Evolutionary conservation across 2,113 vertebrate genomes (phyloP).

Genomic region (Crotalus helleri): DNA sequence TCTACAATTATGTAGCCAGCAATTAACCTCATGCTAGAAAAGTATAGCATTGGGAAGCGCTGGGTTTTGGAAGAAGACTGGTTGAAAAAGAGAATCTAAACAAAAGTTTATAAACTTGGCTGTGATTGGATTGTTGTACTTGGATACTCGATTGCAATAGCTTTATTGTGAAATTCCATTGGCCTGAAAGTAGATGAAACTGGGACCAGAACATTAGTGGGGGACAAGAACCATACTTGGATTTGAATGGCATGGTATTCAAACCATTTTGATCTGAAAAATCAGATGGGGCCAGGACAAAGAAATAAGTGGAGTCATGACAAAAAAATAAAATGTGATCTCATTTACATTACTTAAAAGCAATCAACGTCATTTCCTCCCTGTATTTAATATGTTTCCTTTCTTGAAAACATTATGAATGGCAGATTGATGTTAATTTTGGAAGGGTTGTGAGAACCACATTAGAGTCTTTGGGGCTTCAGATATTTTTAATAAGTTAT

Average conservation of each 20-base stretch:
- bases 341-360: too few species aligned
- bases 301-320: too few species aligned
- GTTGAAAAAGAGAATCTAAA: not conserved
- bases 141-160: not conserved
- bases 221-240: not conserved
- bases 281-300: too few species aligned
- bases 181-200: not conserved
- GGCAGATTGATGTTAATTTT: too few species aligned
- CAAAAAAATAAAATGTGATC: too few species aligned
- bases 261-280: too few species aligned
- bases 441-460: too few species aligned
- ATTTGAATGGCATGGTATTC: not conserved
- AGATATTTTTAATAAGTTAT: too few species aligned
- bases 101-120: not conserved
- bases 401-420: too few species aligned
- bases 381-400: too few species aligned
- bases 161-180: not conserved
- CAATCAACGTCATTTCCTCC: too few species aligned
- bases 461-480: too few species aligned
- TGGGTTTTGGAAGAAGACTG: not conserved
- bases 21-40: conserved; percentile 9
- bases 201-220: not conserved
- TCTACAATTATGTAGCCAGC: conserved; percentile 4
- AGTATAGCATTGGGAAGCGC: not conserved
- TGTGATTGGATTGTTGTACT: not conserved